Evolutionary conservation across 2,888 invertebrate species (phyloP).

Genomic region (Pterobdella sp.): DNA sequence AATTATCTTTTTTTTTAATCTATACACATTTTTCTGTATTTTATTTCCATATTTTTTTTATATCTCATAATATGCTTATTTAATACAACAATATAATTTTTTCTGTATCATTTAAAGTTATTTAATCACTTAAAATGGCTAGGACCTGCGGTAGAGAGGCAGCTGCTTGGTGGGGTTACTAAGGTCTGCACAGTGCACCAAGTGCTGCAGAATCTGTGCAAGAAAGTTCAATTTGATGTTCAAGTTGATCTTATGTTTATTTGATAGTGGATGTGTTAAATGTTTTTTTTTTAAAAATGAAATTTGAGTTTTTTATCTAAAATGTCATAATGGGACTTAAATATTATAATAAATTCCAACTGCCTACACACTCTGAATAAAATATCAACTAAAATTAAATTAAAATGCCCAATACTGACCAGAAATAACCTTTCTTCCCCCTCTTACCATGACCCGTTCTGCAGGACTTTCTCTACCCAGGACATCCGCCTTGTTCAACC

Average conservation of each 20-base stretch:
- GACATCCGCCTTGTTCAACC: constrained; percentile 83
- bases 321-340: not conserved
- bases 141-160: constrained; percentile 61
- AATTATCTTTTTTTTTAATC: no score
- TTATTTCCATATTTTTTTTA: no score
- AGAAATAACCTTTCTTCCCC: not conserved
- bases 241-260: no score
- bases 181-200: constrained; percentile 97
- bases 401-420: not conserved
- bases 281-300: no score
- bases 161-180: constrained; percentile 86
- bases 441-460: constrained; percentile 79
- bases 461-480: constrained; percentile 89
- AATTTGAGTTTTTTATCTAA: not conserved
- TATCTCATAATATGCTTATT: no score
- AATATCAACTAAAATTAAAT: not conserved
- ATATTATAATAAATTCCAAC: not conserved
- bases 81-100: no score
- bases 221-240: no score
- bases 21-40: no score
- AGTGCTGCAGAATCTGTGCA: no score
- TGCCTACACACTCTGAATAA: not conserved
- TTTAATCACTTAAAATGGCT: no score
- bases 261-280: no score
- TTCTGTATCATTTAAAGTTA: no score